Percentiles rank a stretch among this genome's conserved stretches.
phyloP scores from a whole-genome alignment of 2,113 vertebrate species.

The Motacilla alba region DNA sequence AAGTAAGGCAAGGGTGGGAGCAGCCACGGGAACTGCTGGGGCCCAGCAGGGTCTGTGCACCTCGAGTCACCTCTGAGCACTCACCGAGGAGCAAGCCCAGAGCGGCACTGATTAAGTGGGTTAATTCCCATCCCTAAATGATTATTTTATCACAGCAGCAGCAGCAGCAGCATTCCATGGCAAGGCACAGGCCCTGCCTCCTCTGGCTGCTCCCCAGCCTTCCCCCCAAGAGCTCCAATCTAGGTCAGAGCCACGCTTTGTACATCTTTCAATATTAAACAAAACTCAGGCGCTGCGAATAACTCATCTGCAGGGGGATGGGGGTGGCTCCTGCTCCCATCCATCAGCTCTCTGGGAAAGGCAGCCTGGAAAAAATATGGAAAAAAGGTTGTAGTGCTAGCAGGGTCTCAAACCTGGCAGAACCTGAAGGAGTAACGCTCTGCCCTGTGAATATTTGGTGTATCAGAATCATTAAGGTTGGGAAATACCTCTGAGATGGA shows the following conservation, averaged over 20 bases:
- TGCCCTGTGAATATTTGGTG: neutral
- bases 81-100: neutral
- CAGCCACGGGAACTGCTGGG: fast-evolving
- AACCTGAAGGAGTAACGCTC: fast-evolving
- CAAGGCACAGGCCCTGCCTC: neutral
- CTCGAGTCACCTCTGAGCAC: neutral
- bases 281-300: neutral
- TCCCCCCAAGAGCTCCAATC: conserved; percentile 14
- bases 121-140: conserved; percentile 31
- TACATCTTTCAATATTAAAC: conserved; percentile 36
- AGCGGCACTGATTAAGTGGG: neutral
- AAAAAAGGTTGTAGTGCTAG: neutral
- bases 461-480: neutral
- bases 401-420: neutral
- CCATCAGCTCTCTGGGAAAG: neutral
- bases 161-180: neutral
- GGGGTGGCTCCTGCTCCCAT: neutral
- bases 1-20: neutral
- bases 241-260: conserved; percentile 31
- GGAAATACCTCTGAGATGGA: fast-evolving
- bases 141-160: conserved; percentile 14
- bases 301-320: neutral
- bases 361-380: neutral
- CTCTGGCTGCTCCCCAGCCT: neutral
- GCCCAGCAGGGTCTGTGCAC: neutral